phyloP scores from a whole-genome alignment of 2,888 invertebrate species.

The Plagodis dolabraria region DNA sequence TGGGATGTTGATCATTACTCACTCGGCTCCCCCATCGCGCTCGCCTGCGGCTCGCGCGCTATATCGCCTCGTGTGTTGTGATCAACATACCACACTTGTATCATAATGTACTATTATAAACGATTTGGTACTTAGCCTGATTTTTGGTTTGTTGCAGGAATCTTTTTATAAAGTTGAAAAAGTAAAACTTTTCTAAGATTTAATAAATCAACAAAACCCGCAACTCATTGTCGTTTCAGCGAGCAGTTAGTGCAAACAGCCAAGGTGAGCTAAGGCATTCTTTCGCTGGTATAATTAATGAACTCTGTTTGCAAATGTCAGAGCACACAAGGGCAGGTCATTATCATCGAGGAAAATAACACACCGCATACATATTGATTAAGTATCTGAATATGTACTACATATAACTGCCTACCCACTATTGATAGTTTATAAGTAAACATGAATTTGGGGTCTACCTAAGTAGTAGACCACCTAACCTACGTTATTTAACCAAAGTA shows the following conservation, averaged over 20 bases:
- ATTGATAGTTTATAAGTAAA: slow-evolving; percentile 13
- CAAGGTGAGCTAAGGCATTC: slow-evolving; percentile 38
- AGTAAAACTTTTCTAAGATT: slow-evolving; percentile 14
- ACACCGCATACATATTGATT: background rate
- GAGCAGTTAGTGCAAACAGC: slow-evolving; percentile 25
- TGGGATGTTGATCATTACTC: too few species aligned
- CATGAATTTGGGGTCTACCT: slow-evolving; percentile 3
- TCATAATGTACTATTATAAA: too few species aligned
- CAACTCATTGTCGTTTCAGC: slow-evolving; percentile 32
- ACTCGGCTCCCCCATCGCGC: too few species aligned
- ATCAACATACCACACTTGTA: too few species aligned
- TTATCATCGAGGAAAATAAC: slow-evolving; percentile 23
- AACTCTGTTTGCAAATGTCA: slow-evolving; percentile 31
- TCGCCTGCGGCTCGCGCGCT: too few species aligned
- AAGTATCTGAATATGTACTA: background rate
- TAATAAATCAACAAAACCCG: slow-evolving; percentile 33
- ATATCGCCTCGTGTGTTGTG: too few species aligned
- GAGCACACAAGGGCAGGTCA: slow-evolving; percentile 30
- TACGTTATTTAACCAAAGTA: too few species aligned
- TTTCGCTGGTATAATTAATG: slow-evolving; percentile 36
- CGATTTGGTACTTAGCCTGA: too few species aligned
- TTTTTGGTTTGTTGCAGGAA: too few species aligned
- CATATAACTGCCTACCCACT: slow-evolving; percentile 25
- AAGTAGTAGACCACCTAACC: too few species aligned
- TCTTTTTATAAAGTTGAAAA: too few species aligned